phyloP scores from a whole-genome alignment of 2,113 vertebrate species.

The Pantherophis guttatus region DNA sequence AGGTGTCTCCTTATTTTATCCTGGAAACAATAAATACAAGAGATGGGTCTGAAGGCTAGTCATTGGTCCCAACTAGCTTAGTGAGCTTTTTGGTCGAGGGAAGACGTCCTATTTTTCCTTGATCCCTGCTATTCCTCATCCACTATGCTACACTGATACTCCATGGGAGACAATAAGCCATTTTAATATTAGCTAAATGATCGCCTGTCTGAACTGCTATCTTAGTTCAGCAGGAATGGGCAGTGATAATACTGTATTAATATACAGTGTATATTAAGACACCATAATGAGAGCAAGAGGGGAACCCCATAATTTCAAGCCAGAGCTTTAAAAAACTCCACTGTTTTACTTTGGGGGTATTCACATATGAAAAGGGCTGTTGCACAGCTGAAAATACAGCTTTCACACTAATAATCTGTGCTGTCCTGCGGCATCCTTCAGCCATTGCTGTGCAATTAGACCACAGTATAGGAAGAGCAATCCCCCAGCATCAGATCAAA shows the following conservation, averaged over 20 bases:
- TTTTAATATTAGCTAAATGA: neutral
- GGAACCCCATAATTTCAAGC: neutral
- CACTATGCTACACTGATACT: neutral
- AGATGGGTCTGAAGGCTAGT: neutral
- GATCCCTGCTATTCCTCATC: neutral
- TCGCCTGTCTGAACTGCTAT: neutral
- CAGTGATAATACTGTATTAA: neutral
- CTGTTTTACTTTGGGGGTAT: neutral
- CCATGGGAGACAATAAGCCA: neutral
- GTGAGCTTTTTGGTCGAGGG: neutral
- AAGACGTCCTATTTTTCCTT: neutral
- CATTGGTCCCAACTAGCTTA: neutral
- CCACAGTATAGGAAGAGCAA: neutral
- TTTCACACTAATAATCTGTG: neutral
- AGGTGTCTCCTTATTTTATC: neutral
- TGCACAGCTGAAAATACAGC: neutral
- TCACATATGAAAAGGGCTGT: neutral
- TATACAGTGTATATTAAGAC: neutral
- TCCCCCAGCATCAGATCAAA: neutral
- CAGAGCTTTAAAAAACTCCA: neutral
- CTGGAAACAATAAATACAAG: neutral
- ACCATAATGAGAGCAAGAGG: neutral
- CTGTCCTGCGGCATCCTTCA: neutral
- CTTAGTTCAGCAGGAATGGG: neutral
- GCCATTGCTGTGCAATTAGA: neutral